Conservation (phyloP, 1,140 invertebrate species). For the Drosophila orena region DNA sequence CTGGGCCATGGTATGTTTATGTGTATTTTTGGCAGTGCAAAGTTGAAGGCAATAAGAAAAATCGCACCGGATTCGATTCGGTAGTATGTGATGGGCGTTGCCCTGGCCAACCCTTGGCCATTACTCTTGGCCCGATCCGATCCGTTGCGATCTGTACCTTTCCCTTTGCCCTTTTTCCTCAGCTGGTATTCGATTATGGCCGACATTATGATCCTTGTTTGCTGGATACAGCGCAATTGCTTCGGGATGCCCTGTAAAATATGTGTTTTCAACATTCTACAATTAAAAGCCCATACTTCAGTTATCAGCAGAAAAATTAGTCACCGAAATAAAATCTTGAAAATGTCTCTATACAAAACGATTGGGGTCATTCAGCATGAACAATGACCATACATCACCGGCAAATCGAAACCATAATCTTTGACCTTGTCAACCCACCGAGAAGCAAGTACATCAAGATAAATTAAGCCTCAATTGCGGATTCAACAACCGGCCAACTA, state of each 20-base stretch:
- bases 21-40: constrained; percentile 64
- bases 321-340: neutral
- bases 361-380: neutral
- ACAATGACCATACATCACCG: constrained; percentile 13
- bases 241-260: constrained; percentile 8
- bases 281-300: too few species aligned
- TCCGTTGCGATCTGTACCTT: constrained; percentile 5
- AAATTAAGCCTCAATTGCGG: constrained; percentile 19
- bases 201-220: constrained; percentile 46
- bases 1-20: constrained; percentile 1
- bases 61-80: constrained; percentile 59
- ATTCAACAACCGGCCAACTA: constrained; percentile 8
- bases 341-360: neutral
- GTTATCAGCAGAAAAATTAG: too few species aligned
- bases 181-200: constrained; percentile 57
- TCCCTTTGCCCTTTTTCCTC: constrained; percentile 16
- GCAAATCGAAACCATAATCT: constrained; percentile 17
- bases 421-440: constrained; percentile 37
- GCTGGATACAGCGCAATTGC: constrained; percentile 15
- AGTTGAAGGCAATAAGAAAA: constrained; percentile 76
- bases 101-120: constrained; percentile 67
- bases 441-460: constrained; percentile 27
- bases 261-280: too few species aligned
- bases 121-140: constrained; percentile 53
- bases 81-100: constrained; percentile 75